A percentile compares a stretch with the other conserved stretches of the same genome.
These are phyloP conservation scores for Rhyacophila evoluta DNA, from an alignment of 2,888 invertebrate genomes.

Conservation along the genomic window DNA sequence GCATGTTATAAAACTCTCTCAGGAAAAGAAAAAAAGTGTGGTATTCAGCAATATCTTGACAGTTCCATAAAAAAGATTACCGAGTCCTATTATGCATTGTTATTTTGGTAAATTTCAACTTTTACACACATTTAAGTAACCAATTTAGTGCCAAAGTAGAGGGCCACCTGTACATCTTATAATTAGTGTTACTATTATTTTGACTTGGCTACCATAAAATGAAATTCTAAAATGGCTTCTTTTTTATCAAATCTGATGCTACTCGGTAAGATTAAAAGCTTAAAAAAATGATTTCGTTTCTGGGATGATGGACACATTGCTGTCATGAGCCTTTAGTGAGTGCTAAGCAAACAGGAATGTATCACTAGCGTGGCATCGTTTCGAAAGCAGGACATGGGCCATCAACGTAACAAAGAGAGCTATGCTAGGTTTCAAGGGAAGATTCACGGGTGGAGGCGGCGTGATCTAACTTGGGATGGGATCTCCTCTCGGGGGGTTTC, in stretches of 20 bases:
- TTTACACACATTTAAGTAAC: too few species aligned
- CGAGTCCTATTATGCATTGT: too few species aligned
- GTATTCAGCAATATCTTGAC: too few species aligned
- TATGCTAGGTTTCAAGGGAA: conserved; percentile 40
- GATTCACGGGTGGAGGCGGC: conserved; percentile 34
- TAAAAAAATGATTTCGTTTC: neutral
- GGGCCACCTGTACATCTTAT: too few species aligned
- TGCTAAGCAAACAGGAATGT: neutral
- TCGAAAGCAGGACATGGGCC: conserved; percentile 1
- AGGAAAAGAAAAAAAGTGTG: too few species aligned
- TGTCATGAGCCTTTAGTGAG: neutral
- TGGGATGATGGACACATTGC: neutral
- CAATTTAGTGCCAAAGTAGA: too few species aligned
- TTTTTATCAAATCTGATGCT: too few species aligned
- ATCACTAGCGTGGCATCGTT: neutral
- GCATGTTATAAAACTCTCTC: too few species aligned
- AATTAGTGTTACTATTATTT: neutral
- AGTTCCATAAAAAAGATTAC: too few species aligned
- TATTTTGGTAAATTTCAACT: too few species aligned
- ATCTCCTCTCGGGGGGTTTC: conserved; percentile 29
- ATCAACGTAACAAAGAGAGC: conserved; percentile 4
- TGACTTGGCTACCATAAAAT: too few species aligned
- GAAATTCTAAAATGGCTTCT: too few species aligned
- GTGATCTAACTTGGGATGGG: conserved; percentile 32
- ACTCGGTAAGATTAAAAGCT: neutral